Evolutionary conservation across 2,888 invertebrate species (phyloP), one percentile per base, ranked within the genome.

Genomic region (Aporophyla lueneburgensis): DNA sequence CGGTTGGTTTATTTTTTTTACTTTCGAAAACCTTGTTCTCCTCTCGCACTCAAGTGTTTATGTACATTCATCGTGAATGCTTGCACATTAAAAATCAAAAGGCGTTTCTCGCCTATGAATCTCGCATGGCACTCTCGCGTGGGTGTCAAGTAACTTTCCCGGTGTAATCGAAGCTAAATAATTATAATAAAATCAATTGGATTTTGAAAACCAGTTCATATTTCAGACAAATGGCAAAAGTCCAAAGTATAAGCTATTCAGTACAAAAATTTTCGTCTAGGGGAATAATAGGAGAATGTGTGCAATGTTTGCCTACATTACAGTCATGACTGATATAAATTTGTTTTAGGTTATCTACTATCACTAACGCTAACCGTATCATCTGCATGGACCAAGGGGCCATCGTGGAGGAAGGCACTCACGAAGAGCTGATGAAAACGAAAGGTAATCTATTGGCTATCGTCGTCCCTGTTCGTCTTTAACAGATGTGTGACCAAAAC

Each of bases 341-440:
- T n/a, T 76, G 5, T 73, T 89, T 85, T 40, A 97, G 97, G 78
- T 94, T 98, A 61, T 98, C 98, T 19, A 98, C 98, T 5, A 97
- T 98, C 67, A 97, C 97, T 1, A 97, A 97, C 89, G 97, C 98
- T 33, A 97, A 98, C 90, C 97, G 97, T 77, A 98, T 98, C 81
- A 97, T 98, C 71, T 97, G 97, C 86, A 97, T 98, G 91, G 97
- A 98, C 89, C 97, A 98, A 87, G 98, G 98, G 21, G 92, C 95
- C 27, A 97, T 98, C 2, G 97, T 97, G 0, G 98, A 98, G 91
- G 96, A 97, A 91, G 98, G 98, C 54, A 98, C 98, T 6, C 98
- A 98, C 87, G 97, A 97, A 53, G 97, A 98, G 85, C 96, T 98
- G 6, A 97, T 98, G 97, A 97, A 97, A 69, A 94, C 95, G 33